Evolutionary conservation across 2,797 vertebrate species (phyloP), one percentile per base, ranked within the genome.

Genomic region (Melanotaenia nigrans): DNA sequence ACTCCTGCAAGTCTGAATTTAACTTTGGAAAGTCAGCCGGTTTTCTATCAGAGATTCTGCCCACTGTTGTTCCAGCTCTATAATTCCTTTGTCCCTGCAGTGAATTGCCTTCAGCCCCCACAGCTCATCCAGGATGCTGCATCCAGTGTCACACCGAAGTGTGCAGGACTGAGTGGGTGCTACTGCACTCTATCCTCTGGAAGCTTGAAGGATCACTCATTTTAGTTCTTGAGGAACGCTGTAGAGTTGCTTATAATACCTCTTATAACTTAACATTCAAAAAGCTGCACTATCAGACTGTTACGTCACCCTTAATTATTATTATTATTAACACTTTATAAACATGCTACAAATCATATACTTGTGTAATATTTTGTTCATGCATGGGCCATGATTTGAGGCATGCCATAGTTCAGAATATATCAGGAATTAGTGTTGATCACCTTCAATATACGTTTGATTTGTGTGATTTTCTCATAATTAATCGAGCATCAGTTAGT

Each of bases 81-180:
- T 78, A 9, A 66, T 58, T 51, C 55, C 28, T 61, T 24, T 24
- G 61, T 57, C 22, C 56, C 75, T 73, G 53, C 56, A 9, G 57
- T 66, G 74, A 56, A 56, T 65, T 65, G 40, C 67, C 40, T 66
- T 61, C 74, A 71, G 66, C 62, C 61, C 77, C 61, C 69, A 58
- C 62, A 78, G 65, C 75, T 81, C 68, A 71, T 61, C 67, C 59
- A 55, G 53, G 57, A 81, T 68, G 75, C 70, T 82, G 72, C 47
- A 71, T 75, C 28, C 65, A 32, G 42, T 45, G 42, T 61, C 61
- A 9, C 55, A 33, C 59, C 59, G 33, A 1, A 38, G 61, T 61
- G 33, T 67, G 72, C 71, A 70, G 56, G 58, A 57, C 32, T 40
- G 57, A 71, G 56, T 59, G 18, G 11, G 5, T 69, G 53, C 49